Evolutionary conservation across 1,140 invertebrate species (phyloP).

Genomic region (Scaptomyza graminum): DNA sequence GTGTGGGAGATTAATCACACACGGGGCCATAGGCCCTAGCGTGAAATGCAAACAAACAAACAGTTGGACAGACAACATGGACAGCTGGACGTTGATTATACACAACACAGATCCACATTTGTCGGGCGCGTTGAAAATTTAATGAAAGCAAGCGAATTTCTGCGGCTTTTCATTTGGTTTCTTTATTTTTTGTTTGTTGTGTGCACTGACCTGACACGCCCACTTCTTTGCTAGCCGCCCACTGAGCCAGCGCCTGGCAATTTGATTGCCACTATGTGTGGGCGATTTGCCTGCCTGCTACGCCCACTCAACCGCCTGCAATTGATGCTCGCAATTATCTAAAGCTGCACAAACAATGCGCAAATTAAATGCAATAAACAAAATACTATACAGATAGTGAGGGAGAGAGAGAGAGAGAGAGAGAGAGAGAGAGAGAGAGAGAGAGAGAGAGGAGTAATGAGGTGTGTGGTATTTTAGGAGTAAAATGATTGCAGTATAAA

Average conservation of each 20-base stretch:
- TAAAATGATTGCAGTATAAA: conserved; percentile 53
- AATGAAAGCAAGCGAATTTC: conserved; percentile 71
- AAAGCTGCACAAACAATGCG: conserved; percentile 75
- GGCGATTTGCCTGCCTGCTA: conserved; percentile 35
- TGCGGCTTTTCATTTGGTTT: conserved; percentile 49
- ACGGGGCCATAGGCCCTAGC: conserved; percentile 55
- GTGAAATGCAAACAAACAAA: conserved; percentile 74
- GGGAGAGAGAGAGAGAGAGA: no score
- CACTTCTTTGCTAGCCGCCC: conserved; percentile 28
- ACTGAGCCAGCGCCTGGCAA: conserved; percentile 58
- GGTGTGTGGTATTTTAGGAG: neutral
- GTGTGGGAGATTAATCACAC: conserved; percentile 71
- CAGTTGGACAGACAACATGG: conserved; percentile 15
- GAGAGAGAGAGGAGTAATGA: neutral
- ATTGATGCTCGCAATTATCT: conserved; percentile 77
- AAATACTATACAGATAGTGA: conserved; percentile 20
- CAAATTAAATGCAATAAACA: conserved; percentile 80
- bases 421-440: no score
- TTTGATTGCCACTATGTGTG: conserved; percentile 70
- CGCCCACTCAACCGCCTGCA: conserved; percentile 33
- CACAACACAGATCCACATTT: conserved; percentile 34
- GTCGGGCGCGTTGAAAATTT: conserved; percentile 63
- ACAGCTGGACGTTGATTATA: conserved; percentile 72
- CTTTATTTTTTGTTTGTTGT: conserved; percentile 20
- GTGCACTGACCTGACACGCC: conserved; percentile 40